Percentiles rank a stretch among this genome's conserved stretches.
Conservation (phyloP, 2,888 invertebrate genomes). For the Cryptus armator region DNA sequence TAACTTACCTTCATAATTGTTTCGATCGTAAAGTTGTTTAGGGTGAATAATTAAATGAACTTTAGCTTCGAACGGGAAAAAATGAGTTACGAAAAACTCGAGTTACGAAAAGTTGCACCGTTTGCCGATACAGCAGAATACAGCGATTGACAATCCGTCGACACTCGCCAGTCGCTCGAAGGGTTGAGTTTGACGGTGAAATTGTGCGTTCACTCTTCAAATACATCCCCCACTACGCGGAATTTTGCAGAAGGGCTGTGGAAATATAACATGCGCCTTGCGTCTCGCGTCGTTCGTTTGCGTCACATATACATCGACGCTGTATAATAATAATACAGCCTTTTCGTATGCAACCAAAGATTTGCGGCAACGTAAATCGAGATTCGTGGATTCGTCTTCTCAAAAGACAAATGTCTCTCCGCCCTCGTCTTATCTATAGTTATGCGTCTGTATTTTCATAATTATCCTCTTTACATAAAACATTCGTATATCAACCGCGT, state of each 20-base stretch:
- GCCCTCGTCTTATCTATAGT: neutral
- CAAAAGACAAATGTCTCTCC: constrained; percentile 3
- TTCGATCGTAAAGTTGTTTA: neutral
- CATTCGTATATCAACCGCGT: neutral
- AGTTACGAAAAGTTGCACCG: neutral
- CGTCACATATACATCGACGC: neutral
- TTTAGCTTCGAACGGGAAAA: neutral
- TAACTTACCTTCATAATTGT: constrained; percentile 57
- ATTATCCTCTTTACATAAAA: neutral
- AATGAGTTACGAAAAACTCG: no score
- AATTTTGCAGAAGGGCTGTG: constrained; percentile 50
- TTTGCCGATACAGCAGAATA: neutral
- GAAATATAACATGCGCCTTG: constrained; percentile 75
- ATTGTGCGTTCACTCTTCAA: constrained; percentile 78
- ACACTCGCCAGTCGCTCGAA: constrained; percentile 62
- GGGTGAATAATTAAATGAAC: neutral
- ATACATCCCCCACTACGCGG: constrained; percentile 76
- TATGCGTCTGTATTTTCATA: neutral
- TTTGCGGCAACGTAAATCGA: constrained; percentile 3
- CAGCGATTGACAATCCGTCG: constrained; percentile 43
- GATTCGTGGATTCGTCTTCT: neutral
- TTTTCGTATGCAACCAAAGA: constrained; percentile 40
- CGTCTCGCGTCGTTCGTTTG: constrained; percentile 16
- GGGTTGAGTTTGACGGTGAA: constrained; percentile 76
- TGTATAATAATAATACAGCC: neutral